Percentiles rank a stretch among this genome's conserved stretches.
These are phyloP conservation scores for Chaetura pelagica DNA, from an alignment of 2,113 vertebrate genomes.

Conservation along the genomic window DNA sequence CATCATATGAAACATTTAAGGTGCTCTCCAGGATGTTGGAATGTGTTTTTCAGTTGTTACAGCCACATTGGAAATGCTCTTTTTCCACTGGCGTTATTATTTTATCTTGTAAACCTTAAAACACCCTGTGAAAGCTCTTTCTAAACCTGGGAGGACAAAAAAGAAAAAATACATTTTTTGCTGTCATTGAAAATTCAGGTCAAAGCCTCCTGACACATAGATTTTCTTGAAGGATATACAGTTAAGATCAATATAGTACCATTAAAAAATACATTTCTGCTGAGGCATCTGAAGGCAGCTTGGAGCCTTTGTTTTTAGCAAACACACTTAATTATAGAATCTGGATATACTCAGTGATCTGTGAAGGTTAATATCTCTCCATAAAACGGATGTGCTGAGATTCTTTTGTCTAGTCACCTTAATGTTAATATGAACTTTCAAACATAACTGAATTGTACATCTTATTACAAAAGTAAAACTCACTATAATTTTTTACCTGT, in stretches of 20 bases:
- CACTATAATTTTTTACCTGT: background rate
- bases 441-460: background rate
- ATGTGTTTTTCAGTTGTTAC: background rate
- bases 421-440: conserved; percentile 1
- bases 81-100: background rate
- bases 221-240: conserved; percentile 43
- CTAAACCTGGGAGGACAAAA: background rate
- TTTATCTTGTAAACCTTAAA: background rate
- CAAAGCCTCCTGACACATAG: conserved; percentile 3
- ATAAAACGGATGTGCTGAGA: background rate
- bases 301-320: conserved; percentile 25
- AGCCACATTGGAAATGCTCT: background rate
- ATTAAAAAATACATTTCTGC: conserved; percentile 42
- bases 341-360: conserved; percentile 34
- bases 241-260: conserved; percentile 32
- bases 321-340: conserved; percentile 39
- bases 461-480: background rate
- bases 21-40: background rate
- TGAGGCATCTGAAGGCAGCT: conserved; percentile 23
- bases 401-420: background rate
- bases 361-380: conserved; percentile 56
- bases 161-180: background rate
- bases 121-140: background rate
- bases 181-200: conserved; percentile 28
- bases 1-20: background rate